Evolutionary conservation across 2,888 invertebrate species (phyloP).

Genomic region (Seira sanloemensis): DNA sequence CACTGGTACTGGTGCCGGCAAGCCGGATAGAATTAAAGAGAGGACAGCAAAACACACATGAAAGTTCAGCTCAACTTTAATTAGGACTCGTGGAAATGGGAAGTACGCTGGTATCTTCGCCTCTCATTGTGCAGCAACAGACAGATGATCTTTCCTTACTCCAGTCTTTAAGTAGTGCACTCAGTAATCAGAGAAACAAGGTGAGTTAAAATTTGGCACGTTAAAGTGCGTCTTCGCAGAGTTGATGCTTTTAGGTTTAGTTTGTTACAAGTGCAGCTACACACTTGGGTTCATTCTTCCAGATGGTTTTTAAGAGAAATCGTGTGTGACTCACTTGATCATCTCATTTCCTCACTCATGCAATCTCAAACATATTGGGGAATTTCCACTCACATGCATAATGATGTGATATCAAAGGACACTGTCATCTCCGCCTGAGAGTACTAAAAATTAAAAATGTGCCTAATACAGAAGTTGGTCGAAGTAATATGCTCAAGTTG

Average conservation of each 20-base stretch:
- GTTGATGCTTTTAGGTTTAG: neutral
- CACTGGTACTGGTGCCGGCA: conserved; percentile 19
- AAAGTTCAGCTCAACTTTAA: neutral
- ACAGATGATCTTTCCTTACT: conserved; percentile 56
- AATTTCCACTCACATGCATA: too few species aligned
- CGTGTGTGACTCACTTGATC: neutral
- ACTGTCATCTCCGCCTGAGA: too few species aligned
- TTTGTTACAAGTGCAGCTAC: neutral
- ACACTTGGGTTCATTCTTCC: neutral
- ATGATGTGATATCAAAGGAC: too few species aligned
- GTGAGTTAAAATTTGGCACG: conserved; percentile 36
- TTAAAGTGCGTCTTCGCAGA: neutral
- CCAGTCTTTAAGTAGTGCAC: conserved; percentile 58
- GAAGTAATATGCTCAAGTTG: too few species aligned
- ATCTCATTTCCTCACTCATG: neutral
- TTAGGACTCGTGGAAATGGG: conserved; percentile 61
- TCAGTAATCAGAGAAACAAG: conserved; percentile 60
- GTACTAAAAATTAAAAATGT: too few species aligned
- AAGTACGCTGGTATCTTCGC: conserved; percentile 63
- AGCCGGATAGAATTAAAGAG: neutral
- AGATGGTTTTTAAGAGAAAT: conserved; percentile 4
- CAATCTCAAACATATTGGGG: neutral
- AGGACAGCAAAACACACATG: neutral
- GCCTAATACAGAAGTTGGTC: too few species aligned
- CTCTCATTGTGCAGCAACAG: conserved; percentile 48